phyloP scores from a whole-genome alignment of 2,113 vertebrate species.

The Oreochromis tanganicae region DNA sequence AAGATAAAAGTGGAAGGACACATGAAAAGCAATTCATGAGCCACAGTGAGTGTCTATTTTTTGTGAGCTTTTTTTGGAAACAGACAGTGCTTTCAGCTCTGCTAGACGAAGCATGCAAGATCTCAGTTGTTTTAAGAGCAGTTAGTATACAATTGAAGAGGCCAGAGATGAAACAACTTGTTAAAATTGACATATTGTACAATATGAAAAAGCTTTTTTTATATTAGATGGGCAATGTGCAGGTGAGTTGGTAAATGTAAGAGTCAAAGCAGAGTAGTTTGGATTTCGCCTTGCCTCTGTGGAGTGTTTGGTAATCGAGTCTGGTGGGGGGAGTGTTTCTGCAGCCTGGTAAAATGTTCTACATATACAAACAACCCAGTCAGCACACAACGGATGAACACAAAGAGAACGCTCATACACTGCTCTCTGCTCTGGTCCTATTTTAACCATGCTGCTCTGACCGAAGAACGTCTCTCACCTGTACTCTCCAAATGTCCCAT shows the following conservation, averaged over 20 bases:
- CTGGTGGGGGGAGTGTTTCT: conserved; percentile 36
- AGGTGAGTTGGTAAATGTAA: background rate
- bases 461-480: conserved; percentile 74
- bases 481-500: conserved; percentile 97
- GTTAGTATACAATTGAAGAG: background rate
- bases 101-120: background rate
- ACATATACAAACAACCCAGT: conserved; percentile 34
- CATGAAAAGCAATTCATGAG: conserved; percentile 82
- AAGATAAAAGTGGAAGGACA: conserved; percentile 83
- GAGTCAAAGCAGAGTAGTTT: background rate
- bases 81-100: background rate
- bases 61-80: background rate
- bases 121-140: background rate
- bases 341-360: conserved; percentile 52
- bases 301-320: conserved; percentile 43
- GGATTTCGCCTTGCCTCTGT: conserved; percentile 47
- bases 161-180: background rate
- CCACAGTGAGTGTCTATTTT: conserved; percentile 39
- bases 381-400: background rate
- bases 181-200: background rate
- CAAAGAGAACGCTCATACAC: background rate
- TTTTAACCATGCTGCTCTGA: background rate
- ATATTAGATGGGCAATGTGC: background rate
- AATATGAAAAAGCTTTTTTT: background rate
- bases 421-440: background rate